Evolutionary conservation across 2,888 invertebrate species (phyloP), one percentile per base, ranked within the genome.

Genomic region (Cheilosia soror): DNA sequence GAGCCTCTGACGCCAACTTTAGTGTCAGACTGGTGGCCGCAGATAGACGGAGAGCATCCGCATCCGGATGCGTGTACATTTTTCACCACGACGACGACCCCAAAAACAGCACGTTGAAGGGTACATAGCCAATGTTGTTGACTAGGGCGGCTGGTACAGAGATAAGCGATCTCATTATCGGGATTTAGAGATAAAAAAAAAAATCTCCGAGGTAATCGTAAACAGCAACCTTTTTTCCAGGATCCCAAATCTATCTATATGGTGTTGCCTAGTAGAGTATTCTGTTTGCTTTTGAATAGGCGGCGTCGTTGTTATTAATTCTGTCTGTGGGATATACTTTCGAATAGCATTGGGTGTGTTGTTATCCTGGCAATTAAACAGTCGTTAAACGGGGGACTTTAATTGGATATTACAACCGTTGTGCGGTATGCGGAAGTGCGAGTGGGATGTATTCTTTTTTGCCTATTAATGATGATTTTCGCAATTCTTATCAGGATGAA

Each of bases 161-260:
- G 87, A 83, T 87, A 87, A 87, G 83, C 87, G 84, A 83, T 87
- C 78, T 83, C 83, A 87, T 87, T 87, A 83, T 87, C 87, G 76
- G 76, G 83, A 79, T 87, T 79, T 53, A 15, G 60, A 87, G 87
- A 87, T 87, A 87, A 83, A 72, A 83, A 79, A 33, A 33, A 37
- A 37, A 37, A 11, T 1, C 11, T 73, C 77, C 49, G 44, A 68
- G 63, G 81, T 81, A 85, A 85, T 85, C 76, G 68, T 81, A 72
- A 85, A 85, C 72, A 68, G 62, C 40, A 63, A 72, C 81, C 81
- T 81, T 81, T 79, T 79, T 68, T 9, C 60, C 62, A 42, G 44
- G 60, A 60, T 51, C 65, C 58, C 47, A 75, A 77, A 84, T 79
- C 79, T 69, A 63, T 27, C n/a, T 44, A 13, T 55, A 31, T 25